Evolutionary conservation across 30 jellyfish, hydroid and myxozoan species (phyloP), one percentile per base, ranked within the genome.

Genomic region (Cassiopea xamachana): DNA sequence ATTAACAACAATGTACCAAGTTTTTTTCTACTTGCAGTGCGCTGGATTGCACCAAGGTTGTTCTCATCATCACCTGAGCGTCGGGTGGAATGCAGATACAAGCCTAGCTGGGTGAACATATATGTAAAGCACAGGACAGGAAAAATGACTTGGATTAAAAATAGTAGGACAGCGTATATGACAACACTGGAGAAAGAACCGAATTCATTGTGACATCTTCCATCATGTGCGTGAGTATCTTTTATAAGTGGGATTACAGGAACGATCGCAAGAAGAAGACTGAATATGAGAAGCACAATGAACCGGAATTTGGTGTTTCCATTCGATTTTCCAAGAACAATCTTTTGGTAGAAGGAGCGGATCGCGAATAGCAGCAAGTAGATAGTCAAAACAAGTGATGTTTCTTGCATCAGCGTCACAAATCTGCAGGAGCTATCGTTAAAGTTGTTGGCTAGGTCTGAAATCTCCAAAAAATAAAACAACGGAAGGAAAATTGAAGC

Each of bases 401-500:
- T 9, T 79, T 88, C 87, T 48, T 88, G 83, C 90, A 79, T 88
- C 2, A 79, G 19, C 51, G 48, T 77, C 15, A 55, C 2, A 64
- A 88, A 88, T 60, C 51, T 50, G 90, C 95, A 88, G 48, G 95
- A 58, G 18, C 75, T 71, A 82, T 70, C 79, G 1, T 89, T 39
- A 8, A 47, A 19, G 51, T 39, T 39, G 48, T n/a, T 16, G 72
- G 69, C 27, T 46, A 19, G 9, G 3, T 71, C 81, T 49, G 87
- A 67, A 13, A 88, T 70, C 73, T 67, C 90, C 46, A 88, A 46
- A 73, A 88, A 88, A 61, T 77, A 78, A 27, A 88, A n/a, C 72
- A 88, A 60, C 14, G 90, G 90, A 10, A 88, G 80, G 83, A 88
- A 78, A 15, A 88, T 88, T 9, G 95, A 67, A 15, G 90, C 95